A percentile compares a stretch with the other conserved stretches of the same genome.
phyloP scores from a whole-genome alignment of 2,888 invertebrate genomes.

The Malthinus seriepunctatus region DNA sequence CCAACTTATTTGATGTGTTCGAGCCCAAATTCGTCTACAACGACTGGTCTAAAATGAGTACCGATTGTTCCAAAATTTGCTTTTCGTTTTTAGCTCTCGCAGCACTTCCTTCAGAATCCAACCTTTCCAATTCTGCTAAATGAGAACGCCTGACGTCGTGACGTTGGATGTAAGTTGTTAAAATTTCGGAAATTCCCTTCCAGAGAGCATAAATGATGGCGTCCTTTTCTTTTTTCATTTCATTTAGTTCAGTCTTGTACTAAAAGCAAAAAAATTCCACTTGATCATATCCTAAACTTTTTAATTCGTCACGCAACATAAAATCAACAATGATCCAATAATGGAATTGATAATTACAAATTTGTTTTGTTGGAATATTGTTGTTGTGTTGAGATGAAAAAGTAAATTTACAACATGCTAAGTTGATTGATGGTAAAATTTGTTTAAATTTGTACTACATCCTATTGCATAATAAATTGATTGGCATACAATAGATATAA shows the following conservation, averaged over 20 bases:
- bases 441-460: constrained; percentile 39
- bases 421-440: constrained; percentile 20
- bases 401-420: constrained; percentile 12
- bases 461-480: constrained; percentile 39
- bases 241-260: constrained; percentile 40
- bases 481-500: constrained; percentile 16
- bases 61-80: constrained; percentile 44
- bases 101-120: constrained; percentile 46
- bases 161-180: constrained; percentile 43
- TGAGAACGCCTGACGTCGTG: constrained; percentile 48
- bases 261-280: constrained; percentile 23
- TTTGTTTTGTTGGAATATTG: not conserved
- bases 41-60: constrained; percentile 16
- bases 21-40: not conserved
- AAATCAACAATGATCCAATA: too few relatives aligned
- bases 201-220: constrained; percentile 43
- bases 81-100: constrained; percentile 46
- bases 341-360: too few relatives aligned
- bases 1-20: too few relatives aligned
- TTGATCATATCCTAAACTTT: not conserved
- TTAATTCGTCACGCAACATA: not conserved
- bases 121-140: constrained; percentile 46
- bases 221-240: constrained; percentile 40
- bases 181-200: constrained; percentile 43
- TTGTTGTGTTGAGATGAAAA: constrained; percentile 5